Conservation (phyloP, 2,888 invertebrate species). For the Cerceris rybyensis region DNA sequence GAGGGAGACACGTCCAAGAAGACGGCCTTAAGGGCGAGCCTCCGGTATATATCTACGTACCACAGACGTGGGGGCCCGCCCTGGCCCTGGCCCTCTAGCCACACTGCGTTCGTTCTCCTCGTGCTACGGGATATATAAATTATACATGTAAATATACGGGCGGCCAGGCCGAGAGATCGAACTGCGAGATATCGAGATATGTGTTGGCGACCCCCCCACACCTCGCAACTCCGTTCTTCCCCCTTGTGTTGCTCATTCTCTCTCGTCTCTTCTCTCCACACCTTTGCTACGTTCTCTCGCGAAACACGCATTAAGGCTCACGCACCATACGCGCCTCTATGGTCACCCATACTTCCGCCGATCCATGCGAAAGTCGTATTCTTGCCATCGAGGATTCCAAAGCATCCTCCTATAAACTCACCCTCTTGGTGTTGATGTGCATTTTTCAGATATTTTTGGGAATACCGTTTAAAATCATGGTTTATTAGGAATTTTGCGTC, state of each 20-base stretch:
- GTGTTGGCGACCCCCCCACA: slow-evolving; percentile 73
- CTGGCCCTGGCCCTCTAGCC: slow-evolving; percentile 39
- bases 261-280: slow-evolving; percentile 35
- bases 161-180: slow-evolving; percentile 75
- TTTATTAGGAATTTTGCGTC: background rate
- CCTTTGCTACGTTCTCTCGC: slow-evolving; percentile 8
- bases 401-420: slow-evolving; percentile 22
- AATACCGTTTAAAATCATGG: slow-evolving; percentile 43
- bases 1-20: slow-evolving; percentile 23
- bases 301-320: slow-evolving; percentile 46
- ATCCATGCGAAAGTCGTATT: slow-evolving; percentile 2
- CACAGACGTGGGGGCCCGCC: slow-evolving; percentile 43
- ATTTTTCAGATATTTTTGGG: slow-evolving; percentile 57
- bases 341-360: slow-evolving; percentile 47
- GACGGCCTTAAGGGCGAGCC: slow-evolving; percentile 43
- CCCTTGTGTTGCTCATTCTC: slow-evolving; percentile 22
- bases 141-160: slow-evolving; percentile 80
- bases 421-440: slow-evolving; percentile 46
- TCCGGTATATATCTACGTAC: slow-evolving; percentile 4
- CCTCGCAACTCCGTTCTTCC: slow-evolving; percentile 37
- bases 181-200: slow-evolving; percentile 77
- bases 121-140: slow-evolving; percentile 77
- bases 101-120: slow-evolving; percentile 55
- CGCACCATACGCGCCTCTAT: slow-evolving; percentile 44
- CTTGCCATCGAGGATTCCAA: slow-evolving; percentile 39